Base-by-base conservation (phyloP, 2,113 vertebrate species). In the Sebastes fasciatus region DNA sequence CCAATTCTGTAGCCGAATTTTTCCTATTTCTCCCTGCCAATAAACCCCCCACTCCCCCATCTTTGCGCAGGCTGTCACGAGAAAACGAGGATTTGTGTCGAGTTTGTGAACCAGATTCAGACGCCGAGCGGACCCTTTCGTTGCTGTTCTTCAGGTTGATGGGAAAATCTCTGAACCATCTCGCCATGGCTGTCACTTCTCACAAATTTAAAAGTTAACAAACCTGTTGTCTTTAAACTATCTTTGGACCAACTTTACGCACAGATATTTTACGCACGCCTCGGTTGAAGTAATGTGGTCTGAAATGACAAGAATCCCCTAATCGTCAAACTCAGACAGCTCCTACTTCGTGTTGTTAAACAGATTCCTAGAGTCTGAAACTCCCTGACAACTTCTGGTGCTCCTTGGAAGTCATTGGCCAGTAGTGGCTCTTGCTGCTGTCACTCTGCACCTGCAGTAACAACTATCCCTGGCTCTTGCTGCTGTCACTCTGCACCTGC, bases 161-260 rank as follows among this genome's bases (percentile, higher is more conserved):
- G 1, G 97, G 97, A 26, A 98, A 97, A 92, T 99, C 98, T 94
- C 96, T 97, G 90, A 99, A 99, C 98, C 98, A 99, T 88, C 96
- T 97, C 77, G 97, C 98, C 98, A 99, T 99, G 86, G 64, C 66
- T 86, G 70, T 12, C 12, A 70, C 55, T 68, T 54, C 10, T 70
- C 46, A 48, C 60, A 4, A 23, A 26, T 55, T 21, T 42, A 51
- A 60, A 82, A 52, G 14, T 40, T 23, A 51, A 46, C 9, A 57
- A 65, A 63, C 19, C 5, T 19, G 2, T 43, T 10, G 2, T 66
- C 0, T 74, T 79, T 10, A 0, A 80, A 58, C 70, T 65, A 12
- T 17, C 48, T 21, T 70, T 74, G 10, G 49, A 40, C 40, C 77
- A 74, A 82, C 67, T 92, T 94, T 92, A 91, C 87, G 89, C 92